A percentile compares a stretch with the other conserved stretches of the same genome.
Conservation (phyloP, 2,797 vertebrate species). For the Apogon hyalosoma region DNA sequence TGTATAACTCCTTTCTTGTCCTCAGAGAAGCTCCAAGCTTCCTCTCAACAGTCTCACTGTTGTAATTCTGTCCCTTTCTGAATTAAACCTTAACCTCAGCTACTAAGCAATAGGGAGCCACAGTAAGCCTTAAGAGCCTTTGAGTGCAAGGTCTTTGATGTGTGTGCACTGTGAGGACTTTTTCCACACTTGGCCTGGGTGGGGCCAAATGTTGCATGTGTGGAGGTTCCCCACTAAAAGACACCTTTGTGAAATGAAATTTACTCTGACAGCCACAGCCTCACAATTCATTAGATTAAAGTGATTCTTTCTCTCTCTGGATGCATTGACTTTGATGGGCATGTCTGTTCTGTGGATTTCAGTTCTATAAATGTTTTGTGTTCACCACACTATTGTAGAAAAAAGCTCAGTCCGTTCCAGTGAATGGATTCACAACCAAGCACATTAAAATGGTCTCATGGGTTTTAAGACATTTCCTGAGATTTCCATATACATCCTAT, state of each 20-base stretch:
- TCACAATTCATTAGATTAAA: slow-evolving; percentile 60
- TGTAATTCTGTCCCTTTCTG: slow-evolving; percentile 34
- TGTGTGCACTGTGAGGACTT: slow-evolving; percentile 49
- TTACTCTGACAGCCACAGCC: slow-evolving; percentile 65
- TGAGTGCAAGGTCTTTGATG: slow-evolving; percentile 73
- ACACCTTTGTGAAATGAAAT: slow-evolving; percentile 72
- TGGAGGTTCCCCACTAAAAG: slow-evolving; percentile 57
- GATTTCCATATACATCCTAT: neutral
- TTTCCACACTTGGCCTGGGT: slow-evolving; percentile 44
- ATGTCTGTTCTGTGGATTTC: slow-evolving; percentile 41
- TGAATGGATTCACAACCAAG: slow-evolving; percentile 27
- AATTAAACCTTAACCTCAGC: slow-evolving; percentile 49
- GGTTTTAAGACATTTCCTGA: slow-evolving; percentile 19
- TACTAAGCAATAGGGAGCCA: slow-evolving; percentile 28
- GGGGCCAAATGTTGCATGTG: slow-evolving; percentile 33
- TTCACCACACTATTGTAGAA: slow-evolving; percentile 22
- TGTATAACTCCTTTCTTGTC: slow-evolving; percentile 21
- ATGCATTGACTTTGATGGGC: slow-evolving; percentile 25
- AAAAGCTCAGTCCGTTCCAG: slow-evolving; percentile 28
- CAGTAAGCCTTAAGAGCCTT: slow-evolving; percentile 53
- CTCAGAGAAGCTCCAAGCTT: slow-evolving; percentile 11
- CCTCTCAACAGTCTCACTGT: slow-evolving; percentile 44
- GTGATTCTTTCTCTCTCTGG: slow-evolving; percentile 33
- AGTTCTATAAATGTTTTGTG: slow-evolving; percentile 24
- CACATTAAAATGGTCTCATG: slow-evolving; percentile 22